A percentile compares a stretch with the other conserved stretches of the same genome.
Conservation (phyloP, 1,140 invertebrate species). For the Triops longicaudatus region DNA sequence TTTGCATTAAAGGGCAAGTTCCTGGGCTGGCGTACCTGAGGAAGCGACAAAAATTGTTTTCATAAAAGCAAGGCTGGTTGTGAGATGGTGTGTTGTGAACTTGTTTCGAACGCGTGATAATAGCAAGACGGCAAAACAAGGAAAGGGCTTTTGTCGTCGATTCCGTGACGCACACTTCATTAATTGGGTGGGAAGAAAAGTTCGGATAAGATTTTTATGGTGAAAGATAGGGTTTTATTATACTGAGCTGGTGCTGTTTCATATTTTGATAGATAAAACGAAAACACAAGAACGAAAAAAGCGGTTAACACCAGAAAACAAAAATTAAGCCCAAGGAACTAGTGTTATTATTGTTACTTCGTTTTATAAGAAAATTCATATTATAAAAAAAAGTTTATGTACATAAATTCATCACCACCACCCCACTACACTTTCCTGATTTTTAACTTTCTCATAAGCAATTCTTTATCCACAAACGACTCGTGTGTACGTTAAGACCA, state of each 20-base stretch:
- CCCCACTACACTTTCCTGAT: not conserved
- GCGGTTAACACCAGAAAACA: not conserved
- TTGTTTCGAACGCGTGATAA: not conserved
- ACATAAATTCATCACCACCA: not conserved
- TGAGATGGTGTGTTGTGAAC: conserved; percentile 1
- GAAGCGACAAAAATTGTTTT: not conserved
- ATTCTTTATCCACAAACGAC: not conserved
- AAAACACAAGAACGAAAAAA: not conserved
- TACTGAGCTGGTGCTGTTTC: not conserved
- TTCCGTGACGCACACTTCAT: not conserved
- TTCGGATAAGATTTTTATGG: not conserved
- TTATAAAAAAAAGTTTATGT: conserved; percentile 8
- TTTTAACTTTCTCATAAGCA: not conserved
- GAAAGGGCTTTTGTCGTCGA: not conserved
- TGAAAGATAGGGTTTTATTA: not conserved
- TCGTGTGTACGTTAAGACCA: conserved; percentile 9
- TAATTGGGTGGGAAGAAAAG: not conserved
- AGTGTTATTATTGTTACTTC: conserved; percentile 8
- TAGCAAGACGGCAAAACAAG: not conserved
- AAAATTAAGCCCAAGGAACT: not conserved
- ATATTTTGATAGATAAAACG: conserved; percentile 4
- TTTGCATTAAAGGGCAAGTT: not conserved
- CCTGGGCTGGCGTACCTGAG: conserved; percentile 13
- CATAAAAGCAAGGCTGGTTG: not conserved
- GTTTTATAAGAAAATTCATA: not conserved